Evolutionary conservation across 1,140 invertebrate genomes (phyloP).

Genomic region (Ceratina australensis): DNA sequence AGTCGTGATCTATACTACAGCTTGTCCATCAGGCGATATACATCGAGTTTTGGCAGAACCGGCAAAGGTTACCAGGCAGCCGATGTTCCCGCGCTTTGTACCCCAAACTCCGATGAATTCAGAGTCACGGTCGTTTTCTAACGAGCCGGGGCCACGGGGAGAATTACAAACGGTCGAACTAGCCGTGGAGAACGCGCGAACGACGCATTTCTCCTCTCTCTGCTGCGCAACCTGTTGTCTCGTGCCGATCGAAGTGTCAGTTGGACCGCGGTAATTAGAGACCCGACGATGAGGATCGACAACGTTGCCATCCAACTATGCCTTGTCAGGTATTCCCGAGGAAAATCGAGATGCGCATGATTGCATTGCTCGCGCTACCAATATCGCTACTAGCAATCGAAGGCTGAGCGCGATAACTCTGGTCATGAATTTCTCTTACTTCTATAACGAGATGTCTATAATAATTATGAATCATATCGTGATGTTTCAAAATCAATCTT

Average conservation of each 20-base stretch:
- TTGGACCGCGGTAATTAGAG: slow-evolving; percentile 24
- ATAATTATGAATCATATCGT: too few species aligned
- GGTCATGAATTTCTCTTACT: too few species aligned
- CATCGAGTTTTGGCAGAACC: slow-evolving; percentile 29
- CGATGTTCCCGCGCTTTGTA: slow-evolving; percentile 19
- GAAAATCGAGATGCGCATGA: neutral
- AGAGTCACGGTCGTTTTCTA: slow-evolving; percentile 35
- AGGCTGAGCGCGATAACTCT: too few species aligned
- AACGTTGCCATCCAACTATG: neutral
- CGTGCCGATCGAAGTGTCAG: neutral
- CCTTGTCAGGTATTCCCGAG: neutral
- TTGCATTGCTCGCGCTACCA: neutral
- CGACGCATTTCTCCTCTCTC: neutral
- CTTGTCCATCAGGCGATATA: slow-evolving; percentile 17
- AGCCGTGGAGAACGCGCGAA: neutral
- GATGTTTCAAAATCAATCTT: too few species aligned
- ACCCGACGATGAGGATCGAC: neutral
- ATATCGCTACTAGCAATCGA: neutral
- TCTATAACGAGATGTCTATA: too few species aligned
- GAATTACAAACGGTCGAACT: neutral
- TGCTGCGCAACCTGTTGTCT: slow-evolving; percentile 31
- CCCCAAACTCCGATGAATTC: slow-evolving; percentile 22
- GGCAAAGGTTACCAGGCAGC: slow-evolving; percentile 11
- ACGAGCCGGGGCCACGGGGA: slow-evolving; percentile 11
- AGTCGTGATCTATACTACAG: neutral